Base-by-base conservation (phyloP, 2,797 vertebrate genomes). In the Poeciliopsis gracilis region DNA sequence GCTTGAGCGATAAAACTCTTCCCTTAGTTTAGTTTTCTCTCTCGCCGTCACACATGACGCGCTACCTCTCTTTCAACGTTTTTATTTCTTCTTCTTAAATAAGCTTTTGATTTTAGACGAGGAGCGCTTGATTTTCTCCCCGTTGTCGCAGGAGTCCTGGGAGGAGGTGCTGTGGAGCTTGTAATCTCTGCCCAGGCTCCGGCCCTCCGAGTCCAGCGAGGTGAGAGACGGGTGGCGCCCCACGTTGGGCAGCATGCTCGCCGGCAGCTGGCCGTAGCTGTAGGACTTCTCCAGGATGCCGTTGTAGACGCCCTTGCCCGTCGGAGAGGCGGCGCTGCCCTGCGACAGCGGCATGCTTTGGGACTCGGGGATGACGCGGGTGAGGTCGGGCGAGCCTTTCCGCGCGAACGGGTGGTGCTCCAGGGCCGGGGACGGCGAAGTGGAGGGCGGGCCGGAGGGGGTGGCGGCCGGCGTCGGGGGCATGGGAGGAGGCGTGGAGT, bases 241-340 rank as follows among this genome's bases (percentile, higher is more conserved):
- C 77, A 97, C 97, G 38, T 95, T 92, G 79, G 96, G 90, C 49
- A 97, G 95, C 93, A 98, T 96, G 94, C 95, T 95, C 36, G 96
- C 92, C 1, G 97, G 97, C 89, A 99, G 96, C 91, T 98, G 97
- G 90, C 97, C 96, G 93, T 97, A 96, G 95, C 98, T 99, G 95
- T 97, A 98, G 73, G 98, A 99, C 90, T 99, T 99, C 95, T 99
- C 98, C 95, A 99, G 91, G 91, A 98, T 95, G 92, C 98, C 98
- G 47, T 99, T 99, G 95, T 98, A 98, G 83, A 96, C 90, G 78
- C 91, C 91, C 88, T 97, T 97, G 80, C 96, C 96, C 0, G 95
- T 94, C 9, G 53, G 85, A 91, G 96, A 72, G 73, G 77, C 47
- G 51, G 30, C 89, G 94, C 93, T 87, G 91, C 97, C 63, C 95